Conservation (phyloP, 2,888 invertebrate genomes). For the Listrodromus nycthemerus region DNA sequence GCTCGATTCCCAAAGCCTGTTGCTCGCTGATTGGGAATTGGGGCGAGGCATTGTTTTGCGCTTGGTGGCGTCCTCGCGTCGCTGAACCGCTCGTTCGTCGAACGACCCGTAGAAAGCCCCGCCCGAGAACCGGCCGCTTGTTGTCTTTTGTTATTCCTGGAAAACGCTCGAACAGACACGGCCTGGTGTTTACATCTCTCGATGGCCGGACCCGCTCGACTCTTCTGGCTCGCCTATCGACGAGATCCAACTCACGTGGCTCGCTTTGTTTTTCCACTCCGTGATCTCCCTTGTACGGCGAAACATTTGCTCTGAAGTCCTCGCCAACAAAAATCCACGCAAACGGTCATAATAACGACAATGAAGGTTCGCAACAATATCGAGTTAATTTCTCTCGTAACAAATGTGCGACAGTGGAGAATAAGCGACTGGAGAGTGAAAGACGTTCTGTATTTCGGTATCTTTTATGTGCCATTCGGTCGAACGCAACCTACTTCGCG, state of each 20-base stretch:
- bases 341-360: background rate
- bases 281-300: background rate
- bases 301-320: too few relatives aligned
- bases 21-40: constrained; percentile 74
- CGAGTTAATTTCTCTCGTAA: background rate
- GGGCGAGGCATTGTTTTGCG: constrained; percentile 73
- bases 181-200: constrained; percentile 22
- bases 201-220: constrained; percentile 1
- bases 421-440: background rate
- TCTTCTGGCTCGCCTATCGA: constrained; percentile 14
- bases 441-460: constrained; percentile 22
- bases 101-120: background rate
- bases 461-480: constrained; percentile 27
- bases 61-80: constrained; percentile 65
- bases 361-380: background rate
- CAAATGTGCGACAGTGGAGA: background rate
- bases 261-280: constrained; percentile 3
- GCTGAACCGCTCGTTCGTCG: constrained; percentile 55
- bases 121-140: constrained; percentile 23
- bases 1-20: constrained; percentile 67
- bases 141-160: constrained; percentile 56
- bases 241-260: constrained; percentile 4
- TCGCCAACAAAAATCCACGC: too few relatives aligned
- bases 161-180: constrained; percentile 51
- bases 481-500: constrained; percentile 52